These are phyloP conservation scores for Proctacanthus coquilletti DNA, from an alignment of 1,140 invertebrate species.

Conservation along the genomic window DNA sequence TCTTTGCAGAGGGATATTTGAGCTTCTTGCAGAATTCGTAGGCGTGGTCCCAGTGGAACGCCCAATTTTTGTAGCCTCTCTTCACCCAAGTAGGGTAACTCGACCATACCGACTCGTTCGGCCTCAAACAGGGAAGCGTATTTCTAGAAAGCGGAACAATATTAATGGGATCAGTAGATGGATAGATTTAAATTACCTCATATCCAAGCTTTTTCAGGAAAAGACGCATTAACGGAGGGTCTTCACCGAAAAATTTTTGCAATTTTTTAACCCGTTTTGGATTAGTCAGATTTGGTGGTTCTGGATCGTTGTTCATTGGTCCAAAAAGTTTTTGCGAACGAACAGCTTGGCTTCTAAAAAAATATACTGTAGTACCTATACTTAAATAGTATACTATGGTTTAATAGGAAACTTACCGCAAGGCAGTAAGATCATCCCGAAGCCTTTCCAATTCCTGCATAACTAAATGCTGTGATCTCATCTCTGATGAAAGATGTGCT, in stretches of 20 bases:
- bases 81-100: slow-evolving; percentile 81
- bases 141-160: slow-evolving; percentile 48
- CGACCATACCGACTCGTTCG: slow-evolving; percentile 81
- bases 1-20: slow-evolving; percentile 49
- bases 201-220: slow-evolving; percentile 87
- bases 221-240: slow-evolving; percentile 74
- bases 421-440: slow-evolving; percentile 61
- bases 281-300: slow-evolving; percentile 56
- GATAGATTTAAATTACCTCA: slow-evolving; percentile 45
- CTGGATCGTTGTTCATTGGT: slow-evolving; percentile 32
- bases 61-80: slow-evolving; percentile 78
- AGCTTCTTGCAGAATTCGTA: slow-evolving; percentile 81
- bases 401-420: slow-evolving; percentile 47
- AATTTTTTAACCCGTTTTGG: slow-evolving; percentile 68
- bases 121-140: slow-evolving; percentile 72
- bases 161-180: background rate
- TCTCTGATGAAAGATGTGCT: slow-evolving; percentile 84
- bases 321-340: slow-evolving; percentile 35
- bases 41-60: slow-evolving; percentile 71
- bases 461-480: slow-evolving; percentile 78
- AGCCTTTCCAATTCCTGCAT: slow-evolving; percentile 83
- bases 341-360: slow-evolving; percentile 19
- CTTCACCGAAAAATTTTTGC: slow-evolving; percentile 86
- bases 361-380: too few relatives aligned
- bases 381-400: slow-evolving; percentile 1